A percentile compares a stretch with the other conserved stretches of the same genome.
Evolutionary conservation across 2,113 vertebrate species (phyloP).

Genomic region (Sula dactylatra): DNA sequence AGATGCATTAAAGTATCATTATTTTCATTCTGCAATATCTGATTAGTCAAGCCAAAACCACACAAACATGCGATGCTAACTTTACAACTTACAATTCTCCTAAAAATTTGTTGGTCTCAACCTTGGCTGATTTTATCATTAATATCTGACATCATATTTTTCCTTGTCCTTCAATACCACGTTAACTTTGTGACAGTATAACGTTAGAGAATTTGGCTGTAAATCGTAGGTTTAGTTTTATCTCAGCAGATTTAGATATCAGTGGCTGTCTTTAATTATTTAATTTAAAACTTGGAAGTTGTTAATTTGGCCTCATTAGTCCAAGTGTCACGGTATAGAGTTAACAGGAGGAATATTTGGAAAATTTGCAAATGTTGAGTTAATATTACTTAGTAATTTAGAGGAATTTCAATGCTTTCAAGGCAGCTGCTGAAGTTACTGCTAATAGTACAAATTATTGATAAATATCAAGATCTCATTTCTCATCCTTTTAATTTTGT

Average conservation of each 20-base stretch:
- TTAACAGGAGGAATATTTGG: not conserved
- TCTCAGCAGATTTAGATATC: not conserved
- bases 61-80: not conserved
- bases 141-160: not conserved
- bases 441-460: not conserved
- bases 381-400: not conserved
- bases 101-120: not conserved
- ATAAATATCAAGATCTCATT: not conserved
- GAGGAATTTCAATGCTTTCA: not conserved
- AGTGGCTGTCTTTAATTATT: not conserved
- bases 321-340: not conserved
- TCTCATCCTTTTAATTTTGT: not conserved
- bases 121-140: not conserved
- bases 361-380: not conserved
- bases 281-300: conserved; percentile 9
- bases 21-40: not conserved
- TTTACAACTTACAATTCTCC: not conserved
- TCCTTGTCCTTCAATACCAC: not conserved
- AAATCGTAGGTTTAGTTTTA: not conserved
- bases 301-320: not conserved
- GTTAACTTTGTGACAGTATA: not conserved
- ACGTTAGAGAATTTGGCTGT: not conserved
- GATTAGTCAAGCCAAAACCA: not conserved
- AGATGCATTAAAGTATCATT: not conserved
- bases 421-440: not conserved